Conservation (phyloP, 2,888 invertebrate species). For the Reticulitermes lucifugus region DNA sequence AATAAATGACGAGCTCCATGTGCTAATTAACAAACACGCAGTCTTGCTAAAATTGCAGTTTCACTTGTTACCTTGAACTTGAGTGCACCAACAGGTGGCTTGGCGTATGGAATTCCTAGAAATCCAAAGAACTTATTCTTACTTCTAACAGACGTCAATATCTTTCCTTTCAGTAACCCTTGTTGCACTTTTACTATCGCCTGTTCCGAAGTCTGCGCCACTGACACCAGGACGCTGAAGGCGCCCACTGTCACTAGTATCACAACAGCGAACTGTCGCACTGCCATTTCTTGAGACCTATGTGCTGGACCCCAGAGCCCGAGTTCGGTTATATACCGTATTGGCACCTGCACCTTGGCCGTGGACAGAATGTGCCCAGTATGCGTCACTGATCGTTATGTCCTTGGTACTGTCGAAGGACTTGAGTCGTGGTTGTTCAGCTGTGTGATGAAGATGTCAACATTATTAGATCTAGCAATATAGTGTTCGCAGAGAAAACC, state of each 20-base stretch:
- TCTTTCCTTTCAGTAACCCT: background rate
- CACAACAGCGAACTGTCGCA: background rate
- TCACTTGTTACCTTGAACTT: slow-evolving; percentile 20
- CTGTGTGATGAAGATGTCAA: too few species aligned
- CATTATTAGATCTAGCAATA: too few species aligned
- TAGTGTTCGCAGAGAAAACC: too few species aligned
- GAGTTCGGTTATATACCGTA: background rate
- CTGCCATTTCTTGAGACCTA: background rate
- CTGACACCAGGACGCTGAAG: background rate
- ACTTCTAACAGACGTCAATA: background rate
- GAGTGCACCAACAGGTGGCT: slow-evolving; percentile 19
- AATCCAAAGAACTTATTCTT: background rate
- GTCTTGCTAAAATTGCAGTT: too few species aligned
- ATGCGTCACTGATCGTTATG: too few species aligned
- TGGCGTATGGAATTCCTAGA: slow-evolving; percentile 28
- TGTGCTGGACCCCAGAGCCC: background rate
- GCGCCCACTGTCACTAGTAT: background rate
- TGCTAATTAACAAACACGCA: too few species aligned
- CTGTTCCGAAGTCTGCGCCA: background rate
- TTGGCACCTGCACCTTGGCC: background rate
- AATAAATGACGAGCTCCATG: too few species aligned
- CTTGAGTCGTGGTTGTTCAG: too few species aligned
- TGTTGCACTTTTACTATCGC: slow-evolving; percentile 19
- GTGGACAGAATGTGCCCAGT: background rate
- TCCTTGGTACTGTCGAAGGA: too few species aligned